Evolutionary conservation across 2,888 invertebrate genomes (phyloP).

Genomic region (Empis stercorea): DNA sequence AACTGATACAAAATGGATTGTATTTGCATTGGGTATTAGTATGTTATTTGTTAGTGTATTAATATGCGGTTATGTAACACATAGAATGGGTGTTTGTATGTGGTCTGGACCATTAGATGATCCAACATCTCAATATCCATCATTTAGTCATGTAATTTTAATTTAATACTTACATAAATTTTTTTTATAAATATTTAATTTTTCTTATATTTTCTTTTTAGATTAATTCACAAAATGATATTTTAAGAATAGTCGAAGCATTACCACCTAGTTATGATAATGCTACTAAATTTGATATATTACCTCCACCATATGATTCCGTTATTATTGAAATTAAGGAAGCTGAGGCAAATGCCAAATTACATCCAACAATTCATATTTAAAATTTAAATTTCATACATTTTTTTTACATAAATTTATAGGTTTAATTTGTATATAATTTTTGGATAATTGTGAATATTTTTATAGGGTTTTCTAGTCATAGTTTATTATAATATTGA

Average conservation of each 20-base stretch:
- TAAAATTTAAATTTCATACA: neutral
- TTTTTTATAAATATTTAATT: neutral
- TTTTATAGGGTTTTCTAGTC: too few species aligned
- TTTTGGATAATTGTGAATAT: too few species aligned
- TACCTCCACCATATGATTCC: slow-evolving; percentile 35
- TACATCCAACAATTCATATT: neutral
- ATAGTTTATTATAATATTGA: too few species aligned
- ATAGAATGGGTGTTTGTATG: slow-evolving; percentile 36
- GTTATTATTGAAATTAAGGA: slow-evolving; percentile 29
- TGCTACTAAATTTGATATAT: slow-evolving; percentile 33
- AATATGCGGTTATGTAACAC: slow-evolving; percentile 37
- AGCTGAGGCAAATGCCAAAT: neutral
- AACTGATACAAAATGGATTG: slow-evolving; percentile 32
- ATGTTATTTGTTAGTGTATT: slow-evolving; percentile 34
- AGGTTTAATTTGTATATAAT: too few species aligned
- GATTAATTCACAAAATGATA: slow-evolving; percentile 35
- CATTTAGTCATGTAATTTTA: slow-evolving; percentile 6
- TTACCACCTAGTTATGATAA: slow-evolving; percentile 37
- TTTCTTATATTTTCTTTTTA: slow-evolving; percentile 10
- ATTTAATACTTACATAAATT: neutral
- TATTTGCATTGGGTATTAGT: slow-evolving; percentile 35
- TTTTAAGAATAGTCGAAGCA: slow-evolving; percentile 30
- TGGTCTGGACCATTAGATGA: slow-evolving; percentile 36
- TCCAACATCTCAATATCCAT: slow-evolving; percentile 13
- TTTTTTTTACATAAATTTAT: too few species aligned